Base-by-base conservation (phyloP, 2,888 invertebrate species). In the Stenotaenia linearis region DNA sequence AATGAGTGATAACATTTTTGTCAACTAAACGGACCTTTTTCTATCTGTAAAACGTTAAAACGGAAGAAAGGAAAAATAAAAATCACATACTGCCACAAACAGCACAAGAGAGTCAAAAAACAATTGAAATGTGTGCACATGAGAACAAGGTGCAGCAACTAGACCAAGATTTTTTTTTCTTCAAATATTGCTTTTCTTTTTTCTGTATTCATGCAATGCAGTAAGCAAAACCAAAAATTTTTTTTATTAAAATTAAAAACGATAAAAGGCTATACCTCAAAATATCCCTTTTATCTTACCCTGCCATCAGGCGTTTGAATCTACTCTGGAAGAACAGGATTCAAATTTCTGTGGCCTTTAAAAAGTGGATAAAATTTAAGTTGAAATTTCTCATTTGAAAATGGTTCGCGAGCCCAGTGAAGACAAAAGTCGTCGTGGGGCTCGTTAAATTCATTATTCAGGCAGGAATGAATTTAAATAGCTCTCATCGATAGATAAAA, bases 1-100 rank as follows among this genome's bases (percentile, higher is more conserved):
- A 61, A 61, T 61, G 61, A 61, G 61, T 61, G 61, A 61, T 61
- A 61, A 61, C 61, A 61, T 61, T 61, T 61, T 61, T 61, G 61
- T 61, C 61, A 61, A 61, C 61, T 21, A 61, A 61, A 61, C 25
- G 61, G 61, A 61, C 61, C 28, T 61, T 61, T 61, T 61, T 25
- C 61, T 61, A n/a, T n/a, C n/a, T n/a, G n/a, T n/a, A n/a, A 61
- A 45, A 61, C 61, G 1, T 61, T 23, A n/a, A 45, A 61, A 61
- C 23, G 1, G 61, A 61, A 61, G 61, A 28, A 45, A 61, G 61
- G 61, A 61, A 61, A 61, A 23, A 25, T 61, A 45, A 45, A 15
- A 45, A 45, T 61, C 61, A 61, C 61, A 61, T 61, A 45, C 45
- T 61, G 61, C 61, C 21, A 61, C 61, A 61, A 61, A 61, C 61